Percentiles rank a stretch among this genome's conserved stretches.
Evolutionary conservation across 2,888 invertebrate species (phyloP).

Genomic region (Abrostola tripartita): DNA sequence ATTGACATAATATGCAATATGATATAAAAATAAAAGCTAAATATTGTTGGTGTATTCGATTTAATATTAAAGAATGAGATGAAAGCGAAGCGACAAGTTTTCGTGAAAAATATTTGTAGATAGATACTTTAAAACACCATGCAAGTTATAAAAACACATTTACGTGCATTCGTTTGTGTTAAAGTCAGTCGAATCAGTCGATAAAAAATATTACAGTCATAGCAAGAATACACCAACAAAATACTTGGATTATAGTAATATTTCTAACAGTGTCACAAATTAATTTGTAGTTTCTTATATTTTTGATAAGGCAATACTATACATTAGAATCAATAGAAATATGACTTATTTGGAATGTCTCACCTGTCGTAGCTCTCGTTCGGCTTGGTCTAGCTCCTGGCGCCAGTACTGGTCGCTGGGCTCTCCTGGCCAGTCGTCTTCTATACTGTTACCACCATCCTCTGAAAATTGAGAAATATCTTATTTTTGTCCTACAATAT

Average conservation of each 20-base stretch:
- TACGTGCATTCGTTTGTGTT: conserved; percentile 25
- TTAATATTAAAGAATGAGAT: conserved; percentile 7
- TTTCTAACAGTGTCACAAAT: too few relatives aligned
- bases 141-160: conserved; percentile 28
- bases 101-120: conserved; percentile 7
- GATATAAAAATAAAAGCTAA: not conserved
- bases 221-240: conserved; percentile 55
- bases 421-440: conserved; percentile 86
- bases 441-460: conserved; percentile 81
- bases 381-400: conserved; percentile 83
- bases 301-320: too few relatives aligned
- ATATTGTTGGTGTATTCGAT: conserved; percentile 52
- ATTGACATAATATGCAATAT: not conserved
- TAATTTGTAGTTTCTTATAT: too few relatives aligned
- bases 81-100: conserved; percentile 27
- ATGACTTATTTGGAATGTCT: not conserved
- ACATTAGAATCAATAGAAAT: too few relatives aligned
- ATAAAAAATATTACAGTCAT: conserved; percentile 5
- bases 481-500: not conserved
- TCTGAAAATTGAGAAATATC: conserved; percentile 64
- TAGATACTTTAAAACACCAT: conserved; percentile 23
- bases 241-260: not conserved
- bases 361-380: conserved; percentile 84
- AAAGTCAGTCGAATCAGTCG: conserved; percentile 1
- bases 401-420: conserved; percentile 88